Evolutionary conservation across 2,888 invertebrate species (phyloP), one percentile per base, ranked within the genome.

Genomic region (Lobophora halterata): DNA sequence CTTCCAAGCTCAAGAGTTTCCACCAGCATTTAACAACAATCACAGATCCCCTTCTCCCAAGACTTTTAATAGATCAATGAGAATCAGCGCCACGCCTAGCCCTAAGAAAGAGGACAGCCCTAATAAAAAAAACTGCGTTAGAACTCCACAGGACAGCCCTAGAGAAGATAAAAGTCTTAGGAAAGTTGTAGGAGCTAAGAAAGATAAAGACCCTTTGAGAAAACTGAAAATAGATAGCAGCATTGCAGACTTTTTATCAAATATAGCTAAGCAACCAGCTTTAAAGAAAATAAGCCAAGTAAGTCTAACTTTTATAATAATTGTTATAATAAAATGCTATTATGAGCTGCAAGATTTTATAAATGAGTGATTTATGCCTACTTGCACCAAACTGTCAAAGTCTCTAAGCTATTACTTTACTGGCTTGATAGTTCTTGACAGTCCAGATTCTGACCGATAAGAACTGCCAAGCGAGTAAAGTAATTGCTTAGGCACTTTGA

Each of bases 161-260:
- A 50, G 25, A 21, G 60, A 53, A 39, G 69, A 68, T 34, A 68
- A 50, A 40, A 76, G 79, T 39, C 68, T 71, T 5, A 38, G 76
- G 20, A 69, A 55, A 31, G n/a, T n/a, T n/a, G n/a, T n/a, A n/a
- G n/a, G n/a, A n/a, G n/a, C n/a, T n/a, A n/a, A n/a, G 21, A 61
- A 53, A 39, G 69, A 68, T 34, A 68, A 50, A 40, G 77, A 79
- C 38, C 68, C 72, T 5, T 39, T 77, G 20, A 69, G 56, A 31
- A 68, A 63, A 46, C 54, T 79, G 10, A 72, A 64, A 46, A 39
- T 79, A 20, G 77, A 79, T 49, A 39, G 55, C 11, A 61, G 70
- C 6, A 49, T 76, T 21, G 56, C 69, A 8, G 63, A 52, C 7
- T 73, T 73, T 38, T 49, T 80, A 27, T 46, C 46, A 2, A 61